Evolutionary conservation across 2,888 invertebrate genomes (phyloP), one percentile per base, ranked within the genome.

Genomic region (Ametastegia equiseti): DNA sequence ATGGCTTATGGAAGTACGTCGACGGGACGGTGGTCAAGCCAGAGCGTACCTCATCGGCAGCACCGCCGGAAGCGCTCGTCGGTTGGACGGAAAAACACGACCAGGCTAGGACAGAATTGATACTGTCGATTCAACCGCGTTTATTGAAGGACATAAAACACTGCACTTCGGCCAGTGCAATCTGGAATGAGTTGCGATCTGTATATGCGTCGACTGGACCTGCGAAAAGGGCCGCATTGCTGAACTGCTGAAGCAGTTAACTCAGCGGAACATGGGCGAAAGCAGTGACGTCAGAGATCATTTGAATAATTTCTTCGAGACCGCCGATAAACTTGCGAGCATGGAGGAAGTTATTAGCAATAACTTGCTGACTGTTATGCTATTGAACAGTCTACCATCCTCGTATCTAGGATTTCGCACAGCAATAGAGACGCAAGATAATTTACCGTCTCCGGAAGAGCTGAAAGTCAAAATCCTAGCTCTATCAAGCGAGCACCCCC

Each of bases 341-440:
- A 83, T 84, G 81, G 81, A 73, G 1, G 78, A 33, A 82, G 13
- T 30, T 82, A 42, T 19, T 80, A 27, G 15, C 80, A 5, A 67
- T 81, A 19, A 69, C n/a, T n/a, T n/a, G n/a, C n/a, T n/a, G n/a
- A n/a, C n/a, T n/a, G n/a, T n/a, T n/a, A n/a, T n/a, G n/a, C 69
- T 83, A 13, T 33, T 83, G 15, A 81, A 83, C 75, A 83, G 82
- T 50, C 67, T 83, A 19, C n/a, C n/a, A n/a, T 83, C 82, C 2
- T 1, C 67, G 3, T 83, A 57, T 33, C 82, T 82, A 15, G 83
- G 82, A 33, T 86, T 86, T 65, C 77, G 84, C n/a, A 80, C 83
- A 45, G 84, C 84, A 0, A 86, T 87, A 13, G 85, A 86, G 71
- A 83, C 85, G 1, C 82, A 84, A 5, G 86, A 86, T 67, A 71